Conservation (phyloP, 2,888 invertebrate genomes). For the Chrysolina oricalcia region DNA sequence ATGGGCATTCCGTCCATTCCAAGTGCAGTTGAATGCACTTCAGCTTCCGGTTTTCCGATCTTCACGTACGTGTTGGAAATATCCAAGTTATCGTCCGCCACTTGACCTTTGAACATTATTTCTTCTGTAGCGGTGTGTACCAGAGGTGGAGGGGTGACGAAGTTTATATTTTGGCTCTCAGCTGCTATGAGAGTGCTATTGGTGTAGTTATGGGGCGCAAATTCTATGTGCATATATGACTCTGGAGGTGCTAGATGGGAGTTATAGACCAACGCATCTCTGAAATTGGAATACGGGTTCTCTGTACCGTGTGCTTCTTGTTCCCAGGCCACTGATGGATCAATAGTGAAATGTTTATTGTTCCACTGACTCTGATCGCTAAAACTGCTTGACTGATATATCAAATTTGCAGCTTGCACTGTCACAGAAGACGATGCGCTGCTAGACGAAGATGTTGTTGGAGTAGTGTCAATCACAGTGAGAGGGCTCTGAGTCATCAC, state of each 20-base stretch:
- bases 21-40: slow-evolving; percentile 67
- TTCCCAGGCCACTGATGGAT: slow-evolving; percentile 52
- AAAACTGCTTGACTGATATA: slow-evolving; percentile 78
- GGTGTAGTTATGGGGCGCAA: slow-evolving; percentile 55
- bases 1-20: slow-evolving; percentile 56
- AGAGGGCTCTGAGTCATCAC: slow-evolving; percentile 44
- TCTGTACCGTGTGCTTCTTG: slow-evolving; percentile 51
- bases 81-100: slow-evolving; percentile 68
- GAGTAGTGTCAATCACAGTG: slow-evolving; percentile 4
- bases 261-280: slow-evolving; percentile 53
- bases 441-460: slow-evolving; percentile 43
- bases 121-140: slow-evolving; percentile 56
- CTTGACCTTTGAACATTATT: slow-evolving; percentile 70
- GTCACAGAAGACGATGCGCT: slow-evolving; percentile 70
- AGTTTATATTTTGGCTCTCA: slow-evolving; percentile 63
- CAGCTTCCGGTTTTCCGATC: slow-evolving; percentile 71
- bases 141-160: slow-evolving; percentile 62
- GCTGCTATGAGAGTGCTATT: slow-evolving; percentile 58
- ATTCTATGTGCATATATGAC: slow-evolving; percentile 58
- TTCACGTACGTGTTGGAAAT: slow-evolving; percentile 70
- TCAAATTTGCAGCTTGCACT: slow-evolving; percentile 78
- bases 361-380: slow-evolving; percentile 72
- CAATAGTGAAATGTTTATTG: slow-evolving; percentile 26
- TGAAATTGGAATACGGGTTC: slow-evolving; percentile 46
- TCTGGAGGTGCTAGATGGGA: slow-evolving; percentile 59